Percentiles rank a stretch among this genome's conserved stretches.
Evolutionary conservation across 1,140 invertebrate species (phyloP).

Genomic region (Lanistes nyassanus): DNA sequence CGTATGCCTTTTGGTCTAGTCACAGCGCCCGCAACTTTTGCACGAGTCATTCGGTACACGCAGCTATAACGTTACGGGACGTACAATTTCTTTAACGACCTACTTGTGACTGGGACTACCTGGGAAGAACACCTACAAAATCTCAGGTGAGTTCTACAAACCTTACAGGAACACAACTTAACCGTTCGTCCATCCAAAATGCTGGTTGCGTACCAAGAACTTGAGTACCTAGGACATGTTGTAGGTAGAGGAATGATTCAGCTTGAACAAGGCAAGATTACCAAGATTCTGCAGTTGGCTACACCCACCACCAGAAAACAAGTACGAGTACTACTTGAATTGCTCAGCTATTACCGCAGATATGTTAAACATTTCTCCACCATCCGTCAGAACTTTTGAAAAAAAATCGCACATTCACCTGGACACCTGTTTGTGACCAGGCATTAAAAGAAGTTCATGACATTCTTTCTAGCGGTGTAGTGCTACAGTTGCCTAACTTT

Average conservation of each 20-base stretch:
- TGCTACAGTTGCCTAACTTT: conserved; percentile 11
- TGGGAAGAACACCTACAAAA: not conserved
- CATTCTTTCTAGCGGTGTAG: not conserved
- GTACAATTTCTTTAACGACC: no score
- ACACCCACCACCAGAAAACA: conserved; percentile 4
- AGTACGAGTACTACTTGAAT: not conserved
- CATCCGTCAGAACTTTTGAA: not conserved
- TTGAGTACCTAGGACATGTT: not conserved
- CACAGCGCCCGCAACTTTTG: conserved; percentile 32
- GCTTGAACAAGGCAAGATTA: not conserved
- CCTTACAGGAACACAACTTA: no score
- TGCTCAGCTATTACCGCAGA: not conserved
- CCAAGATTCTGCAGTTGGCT: no score
- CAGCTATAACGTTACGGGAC: conserved; percentile 3
- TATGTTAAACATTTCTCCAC: conserved; percentile 1
- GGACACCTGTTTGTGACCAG: not conserved
- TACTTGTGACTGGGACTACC: not conserved
- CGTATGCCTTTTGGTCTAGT: conserved; percentile 44
- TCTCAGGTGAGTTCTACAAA: no score
- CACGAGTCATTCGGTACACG: conserved; percentile 33
- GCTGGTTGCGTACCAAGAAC: not conserved
- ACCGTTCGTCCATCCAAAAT: conserved; percentile 1
- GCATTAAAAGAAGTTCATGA: conserved; percentile 1
- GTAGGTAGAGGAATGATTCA: not conserved
- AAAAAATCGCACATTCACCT: not conserved